Conservation (phyloP, 2,888 invertebrate species). For the Drosophila melanosoma region DNA sequence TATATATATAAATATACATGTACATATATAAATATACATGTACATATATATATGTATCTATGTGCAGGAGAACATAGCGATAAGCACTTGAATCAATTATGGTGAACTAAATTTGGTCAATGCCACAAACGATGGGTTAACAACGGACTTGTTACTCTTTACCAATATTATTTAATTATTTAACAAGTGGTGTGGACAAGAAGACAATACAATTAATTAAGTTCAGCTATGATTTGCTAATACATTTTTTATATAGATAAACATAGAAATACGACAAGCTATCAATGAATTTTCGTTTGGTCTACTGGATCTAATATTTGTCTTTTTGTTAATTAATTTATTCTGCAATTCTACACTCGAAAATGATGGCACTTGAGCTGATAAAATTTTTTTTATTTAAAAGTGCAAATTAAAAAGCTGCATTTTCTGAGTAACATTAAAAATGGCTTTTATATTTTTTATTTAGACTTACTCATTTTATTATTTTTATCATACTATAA, state of each 20-base stretch:
- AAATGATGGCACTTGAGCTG: constrained; percentile 43
- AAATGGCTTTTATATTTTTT: constrained; percentile 4
- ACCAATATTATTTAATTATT: constrained; percentile 1
- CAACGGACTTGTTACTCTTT: background rate
- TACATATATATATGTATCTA: constrained; percentile 6
- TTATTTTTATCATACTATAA: background rate
- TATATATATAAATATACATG: background rate
- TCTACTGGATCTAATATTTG: background rate
- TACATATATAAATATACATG: background rate
- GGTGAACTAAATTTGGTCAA: constrained; percentile 67
- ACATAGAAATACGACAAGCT: background rate
- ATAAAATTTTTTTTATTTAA: constrained; percentile 51
- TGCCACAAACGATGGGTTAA: constrained; percentile 33
- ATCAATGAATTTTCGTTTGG: background rate
- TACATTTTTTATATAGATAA: background rate
- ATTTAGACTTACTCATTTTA: background rate
- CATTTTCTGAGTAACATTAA: background rate
- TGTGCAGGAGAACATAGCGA: constrained; percentile 39
- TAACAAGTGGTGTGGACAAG: background rate
- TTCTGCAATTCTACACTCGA: background rate
- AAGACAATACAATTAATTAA: background rate
- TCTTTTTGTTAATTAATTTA: background rate
- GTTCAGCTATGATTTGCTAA: background rate
- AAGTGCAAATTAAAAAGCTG: background rate
- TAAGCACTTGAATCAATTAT: constrained; percentile 63